phyloP scores from a whole-genome alignment of 1,140 invertebrate genomes.

The Papilio polytes region DNA sequence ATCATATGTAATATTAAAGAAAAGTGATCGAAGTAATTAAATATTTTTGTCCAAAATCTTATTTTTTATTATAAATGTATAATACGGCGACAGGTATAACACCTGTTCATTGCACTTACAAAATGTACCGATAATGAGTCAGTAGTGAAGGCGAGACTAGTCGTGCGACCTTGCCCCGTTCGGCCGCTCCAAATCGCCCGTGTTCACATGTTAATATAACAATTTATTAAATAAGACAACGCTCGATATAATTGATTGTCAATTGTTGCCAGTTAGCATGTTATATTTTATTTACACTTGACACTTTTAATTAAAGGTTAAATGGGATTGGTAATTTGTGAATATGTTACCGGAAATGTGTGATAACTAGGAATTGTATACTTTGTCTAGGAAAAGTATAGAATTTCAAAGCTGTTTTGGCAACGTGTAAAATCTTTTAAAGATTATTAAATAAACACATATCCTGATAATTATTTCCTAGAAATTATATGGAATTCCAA shows the following conservation, averaged over 20 bases:
- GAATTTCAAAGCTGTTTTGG: too few relatives aligned
- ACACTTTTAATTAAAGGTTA: not conserved
- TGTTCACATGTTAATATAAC: conserved; percentile 18
- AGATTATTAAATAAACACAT: too few relatives aligned
- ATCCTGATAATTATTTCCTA: too few relatives aligned
- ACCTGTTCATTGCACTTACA: conserved; percentile 6
- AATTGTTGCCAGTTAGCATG: conserved; percentile 27
- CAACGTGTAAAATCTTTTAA: too few relatives aligned
- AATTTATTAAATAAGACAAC: conserved; percentile 30
- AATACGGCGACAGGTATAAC: not conserved
- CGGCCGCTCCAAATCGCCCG: conserved; percentile 24
- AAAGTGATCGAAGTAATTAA: too few relatives aligned
- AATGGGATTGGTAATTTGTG: not conserved
- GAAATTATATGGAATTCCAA: too few relatives aligned
- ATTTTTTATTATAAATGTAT: not conserved
- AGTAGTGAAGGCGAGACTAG: conserved; percentile 23
- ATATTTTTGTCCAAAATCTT: not conserved
- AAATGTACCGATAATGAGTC: conserved; percentile 18
- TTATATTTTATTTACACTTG: not conserved
- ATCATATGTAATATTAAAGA: too few relatives aligned
- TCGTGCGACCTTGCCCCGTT: conserved; percentile 28
- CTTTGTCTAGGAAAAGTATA: too few relatives aligned
- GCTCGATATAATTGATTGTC: not conserved
- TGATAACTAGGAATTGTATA: too few relatives aligned
- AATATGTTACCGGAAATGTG: too few relatives aligned